phyloP scores from a whole-genome alignment of 2,888 invertebrate genomes.

The Tachystola acroxantha region DNA sequence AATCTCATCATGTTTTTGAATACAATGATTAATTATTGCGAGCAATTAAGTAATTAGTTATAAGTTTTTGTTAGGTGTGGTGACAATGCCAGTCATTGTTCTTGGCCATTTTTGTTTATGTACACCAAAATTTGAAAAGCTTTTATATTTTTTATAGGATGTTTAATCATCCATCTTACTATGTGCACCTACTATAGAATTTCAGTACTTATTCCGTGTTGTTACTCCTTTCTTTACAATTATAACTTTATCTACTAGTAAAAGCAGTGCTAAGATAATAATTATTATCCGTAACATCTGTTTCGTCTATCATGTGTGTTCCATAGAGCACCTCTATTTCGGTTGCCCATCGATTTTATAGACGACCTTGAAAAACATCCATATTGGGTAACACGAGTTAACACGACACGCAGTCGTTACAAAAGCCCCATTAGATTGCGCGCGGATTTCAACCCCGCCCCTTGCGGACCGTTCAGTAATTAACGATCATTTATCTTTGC shows the following conservation, averaged over 20 bases:
- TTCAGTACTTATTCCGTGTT: no score
- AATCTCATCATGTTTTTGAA: conserved; percentile 4
- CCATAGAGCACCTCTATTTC: no score
- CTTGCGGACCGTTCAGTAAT: conserved; percentile 47
- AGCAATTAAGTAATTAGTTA: conserved; percentile 46
- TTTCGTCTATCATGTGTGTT: no score
- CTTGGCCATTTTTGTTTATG: not conserved
- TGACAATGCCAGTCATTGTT: conserved; percentile 22
- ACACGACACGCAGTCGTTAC: conserved; percentile 2
- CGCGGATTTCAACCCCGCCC: conserved; percentile 35
- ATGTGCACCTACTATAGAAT: no score
- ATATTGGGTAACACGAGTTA: not conserved
- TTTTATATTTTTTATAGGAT: no score
- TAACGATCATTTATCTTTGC: conserved; percentile 68
- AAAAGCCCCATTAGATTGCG: conserved; percentile 24
- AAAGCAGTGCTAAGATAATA: no score
- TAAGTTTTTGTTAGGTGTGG: conserved; percentile 37
- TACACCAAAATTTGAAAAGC: no score
- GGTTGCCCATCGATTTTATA: not conserved
- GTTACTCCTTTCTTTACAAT: no score
- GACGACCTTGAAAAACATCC: conserved; percentile 2
- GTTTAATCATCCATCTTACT: no score
- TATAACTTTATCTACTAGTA: no score
- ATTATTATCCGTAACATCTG: no score
- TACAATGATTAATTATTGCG: conserved; percentile 39